Evolutionary conservation across 2,888 invertebrate species (phyloP), one percentile per base, ranked within the genome.

Genomic region (Cartodere bifasciata): DNA sequence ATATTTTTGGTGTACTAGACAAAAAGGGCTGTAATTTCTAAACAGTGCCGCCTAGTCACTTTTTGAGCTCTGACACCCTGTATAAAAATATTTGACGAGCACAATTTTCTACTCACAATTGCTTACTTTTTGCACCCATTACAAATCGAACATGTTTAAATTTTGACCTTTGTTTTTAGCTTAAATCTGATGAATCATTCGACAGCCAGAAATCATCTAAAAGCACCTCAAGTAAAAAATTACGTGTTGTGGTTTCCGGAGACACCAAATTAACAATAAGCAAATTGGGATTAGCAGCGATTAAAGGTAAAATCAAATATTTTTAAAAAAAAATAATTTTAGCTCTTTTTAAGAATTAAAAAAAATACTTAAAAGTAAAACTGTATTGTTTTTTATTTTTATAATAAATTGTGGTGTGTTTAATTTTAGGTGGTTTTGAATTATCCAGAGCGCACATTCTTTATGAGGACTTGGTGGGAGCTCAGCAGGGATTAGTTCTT

Each of bases 271-370:
- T 55, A 29, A 42, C 65, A 24, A 65, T 81, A 17, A 80, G 75
- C 41, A 62, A 63, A 39, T 59, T 90, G 15, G 91, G 91, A 7
- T 67, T 62, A 40, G 88, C 91, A 2, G 81, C 87, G 14, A 83
- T 86, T 46, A 85, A 81, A 70, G 86, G 83, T 45, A 32, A 23
- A 23, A 11, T 25, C n/a, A n/a, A n/a, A n/a, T n/a, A 16, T 10
- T 26, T 10, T 28, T 27, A 12, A 28, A 26, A 13, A 3, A 31
- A 33, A 14, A 37, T 29, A 13, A 32, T 31, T 27, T 17, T 13
- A 20, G 9, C 20, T 7, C n/a, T 17, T 17, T 17, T 17, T 6
- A 17, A 17, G 20, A 17, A 17, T 17, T 9, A 17, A n/a, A n/a
- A 17, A n/a, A 7, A 17, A 17, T 17, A n/a, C 4, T 32, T 16